Conservation (phyloP, 2,113 vertebrate genomes). For the Lepisosteus oculatus region DNA sequence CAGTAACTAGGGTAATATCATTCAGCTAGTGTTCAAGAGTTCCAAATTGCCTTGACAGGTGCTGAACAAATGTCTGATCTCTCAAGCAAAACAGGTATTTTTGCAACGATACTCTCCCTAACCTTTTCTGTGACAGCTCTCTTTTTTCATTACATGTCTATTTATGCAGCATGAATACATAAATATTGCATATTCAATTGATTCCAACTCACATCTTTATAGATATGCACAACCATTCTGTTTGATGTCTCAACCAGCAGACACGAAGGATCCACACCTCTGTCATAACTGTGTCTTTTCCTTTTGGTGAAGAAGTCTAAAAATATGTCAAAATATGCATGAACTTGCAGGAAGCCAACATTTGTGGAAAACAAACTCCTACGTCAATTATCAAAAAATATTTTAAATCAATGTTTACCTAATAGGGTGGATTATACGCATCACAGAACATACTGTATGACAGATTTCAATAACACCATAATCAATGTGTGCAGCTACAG, state of each 20-base stretch:
- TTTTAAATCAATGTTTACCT: not conserved
- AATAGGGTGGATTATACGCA: not conserved
- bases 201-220: not conserved
- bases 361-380: too few relatives aligned
- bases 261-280: not conserved
- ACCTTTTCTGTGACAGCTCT: constrained; percentile 9
- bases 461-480: too few relatives aligned
- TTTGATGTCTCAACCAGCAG: not conserved
- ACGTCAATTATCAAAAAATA: too few relatives aligned
- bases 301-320: not conserved
- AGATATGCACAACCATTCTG: not conserved
- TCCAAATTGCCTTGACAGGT: not conserved
- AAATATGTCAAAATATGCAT: not conserved
- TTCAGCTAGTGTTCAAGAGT: too few relatives aligned
- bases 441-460: too few relatives aligned
- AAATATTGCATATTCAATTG: constrained; percentile 12
- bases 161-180: not conserved
- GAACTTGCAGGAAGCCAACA: not conserved
- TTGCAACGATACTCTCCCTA: constrained; percentile 19
- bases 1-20: not conserved
- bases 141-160: not conserved
- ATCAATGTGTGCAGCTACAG: not conserved
- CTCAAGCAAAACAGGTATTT: constrained; percentile 12
- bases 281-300: not conserved
- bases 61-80: constrained; percentile 14